Base-by-base conservation (phyloP, 2,113 vertebrate species). In the Electrona antarctica region DNA sequence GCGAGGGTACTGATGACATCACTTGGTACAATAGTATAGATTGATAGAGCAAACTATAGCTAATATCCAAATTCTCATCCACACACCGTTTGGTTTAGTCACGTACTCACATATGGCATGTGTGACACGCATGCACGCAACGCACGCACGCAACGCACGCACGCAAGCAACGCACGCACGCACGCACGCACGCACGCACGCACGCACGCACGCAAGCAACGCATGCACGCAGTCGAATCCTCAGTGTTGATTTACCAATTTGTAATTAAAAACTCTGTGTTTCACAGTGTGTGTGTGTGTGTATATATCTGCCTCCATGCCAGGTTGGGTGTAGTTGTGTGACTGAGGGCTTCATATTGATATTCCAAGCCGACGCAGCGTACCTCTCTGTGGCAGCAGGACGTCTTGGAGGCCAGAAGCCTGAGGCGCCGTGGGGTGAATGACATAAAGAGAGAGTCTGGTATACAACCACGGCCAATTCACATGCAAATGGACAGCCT, bases 401-500 rank as follows among this genome's bases (percentile, higher is more conserved):
- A 95, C 94, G 93, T 94, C 93, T 95, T 94, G 93, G 93, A 94
- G 94, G 86, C 80, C 92, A 87, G 92, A 81, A 88, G 89, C 85
- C 94, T 69, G 89, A 91, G 92, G 90, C 93, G 87, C 70, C 90
- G 80, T 91, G 93, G 93, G 92, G 92, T 93, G 93, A 94, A 93
- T 84, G 87, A 94, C 94, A 96, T 95, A 95, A 96, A 90, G 91
- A 93, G 93, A 41, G 93, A 41, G 84, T 90, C 94, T 92, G 93
- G 92, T 90, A 94, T 94, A 94, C 90, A 94, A 92, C 91, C 87
- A 81, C 87, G 84, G 90, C 85, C 87, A 86, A 96, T 98, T 99
- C 95, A 97, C 93, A 98, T 99, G 97, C 94, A 95, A 98, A 99
- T 97, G 63, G 11, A 65, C 82, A 87, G 93, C 93, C 94, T 95